Conservation (phyloP, 30 jellyfish, hydroid and myxozoan genomes). For the Haliclystus octoradiatus region DNA sequence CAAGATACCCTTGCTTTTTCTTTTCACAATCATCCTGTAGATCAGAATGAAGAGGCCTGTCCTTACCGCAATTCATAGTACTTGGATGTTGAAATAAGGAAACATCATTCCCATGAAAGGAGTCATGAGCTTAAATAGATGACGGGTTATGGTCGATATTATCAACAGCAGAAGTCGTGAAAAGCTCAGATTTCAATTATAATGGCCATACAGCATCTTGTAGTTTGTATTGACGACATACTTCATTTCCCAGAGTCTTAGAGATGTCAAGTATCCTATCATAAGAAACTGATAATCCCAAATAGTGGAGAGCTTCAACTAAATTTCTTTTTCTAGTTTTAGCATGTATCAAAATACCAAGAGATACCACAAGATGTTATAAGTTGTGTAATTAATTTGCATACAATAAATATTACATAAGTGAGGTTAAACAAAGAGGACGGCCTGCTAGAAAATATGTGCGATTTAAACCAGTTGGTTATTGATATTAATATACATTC, state of each 20-base stretch:
- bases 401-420: no score
- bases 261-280: slow-evolving; percentile 19
- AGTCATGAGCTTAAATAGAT: slow-evolving; percentile 17
- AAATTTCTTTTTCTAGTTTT: slow-evolving; percentile 9
- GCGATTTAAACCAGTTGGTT: no score
- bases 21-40: no score
- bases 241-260: neutral
- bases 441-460: no score
- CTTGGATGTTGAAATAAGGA: slow-evolving; percentile 49
- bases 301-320: slow-evolving; percentile 4
- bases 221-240: neutral
- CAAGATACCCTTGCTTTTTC: no score
- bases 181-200: slow-evolving; percentile 3
- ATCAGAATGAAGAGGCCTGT: no score
- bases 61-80: slow-evolving; percentile 11
- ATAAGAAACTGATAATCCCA: slow-evolving; percentile 18
- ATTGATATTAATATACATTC: no score
- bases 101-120: slow-evolving; percentile 44
- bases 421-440: no score
- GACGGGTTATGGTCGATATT: slow-evolving; percentile 42
- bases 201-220: slow-evolving; percentile 39
- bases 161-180: slow-evolving; percentile 43
- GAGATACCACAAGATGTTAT: no score
- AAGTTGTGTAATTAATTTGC: no score
- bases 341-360: slow-evolving; percentile 6